Base-by-base conservation (phyloP, 2,888 invertebrate species). In the Fragum sueziense region DNA sequence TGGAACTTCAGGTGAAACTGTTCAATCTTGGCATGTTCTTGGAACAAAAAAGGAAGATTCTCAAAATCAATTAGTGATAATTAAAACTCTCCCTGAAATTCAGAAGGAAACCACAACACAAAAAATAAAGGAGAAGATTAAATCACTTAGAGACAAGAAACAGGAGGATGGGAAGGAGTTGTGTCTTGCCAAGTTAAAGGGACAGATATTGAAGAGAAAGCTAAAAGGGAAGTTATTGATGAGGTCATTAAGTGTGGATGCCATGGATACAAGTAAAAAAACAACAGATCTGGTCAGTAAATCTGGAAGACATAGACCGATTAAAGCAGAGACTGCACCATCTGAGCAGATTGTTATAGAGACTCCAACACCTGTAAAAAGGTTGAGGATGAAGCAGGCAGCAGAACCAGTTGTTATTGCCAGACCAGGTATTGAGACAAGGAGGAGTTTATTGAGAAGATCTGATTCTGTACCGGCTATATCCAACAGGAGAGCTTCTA, bases 201-300 rank as follows among this genome's bases (percentile, higher is more conserved):
- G 85, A 37, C 84, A 84, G 62, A 84, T 84, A 29, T 41, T 85
- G 71, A 86, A 84, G 59, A 37, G 87, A 70, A 88, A 87, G 31
- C 85, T 92, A 37, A 92, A 92, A 74, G 91, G 91, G 17, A 91
- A 91, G 69, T 84, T 93, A 14, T 80, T 93, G 59, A 89, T 92
- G 91, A 85, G 92, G n/a, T 91, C 92, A 0, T 82, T 92, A 72
- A 92, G 92, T 85, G 85, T 89, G 14, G 91, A 91, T 80, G 82
- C 82, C 33, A 62, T 70, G 11, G 68, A 37, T 3, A 67, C 70
- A 41, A 74, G 41, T 14, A 6, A 29, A 17, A 75, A 70, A 65
- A 65, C 31, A 22, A 33, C 33, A 4, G 61, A 61, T 29, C 7
- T 69, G 17, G 17, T 65, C 9, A 47, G 62, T n/a, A 77, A 72